These are phyloP conservation scores for Dissostichus mawsoni DNA, from an alignment of 2,113 vertebrate species.

Conservation along the genomic window DNA sequence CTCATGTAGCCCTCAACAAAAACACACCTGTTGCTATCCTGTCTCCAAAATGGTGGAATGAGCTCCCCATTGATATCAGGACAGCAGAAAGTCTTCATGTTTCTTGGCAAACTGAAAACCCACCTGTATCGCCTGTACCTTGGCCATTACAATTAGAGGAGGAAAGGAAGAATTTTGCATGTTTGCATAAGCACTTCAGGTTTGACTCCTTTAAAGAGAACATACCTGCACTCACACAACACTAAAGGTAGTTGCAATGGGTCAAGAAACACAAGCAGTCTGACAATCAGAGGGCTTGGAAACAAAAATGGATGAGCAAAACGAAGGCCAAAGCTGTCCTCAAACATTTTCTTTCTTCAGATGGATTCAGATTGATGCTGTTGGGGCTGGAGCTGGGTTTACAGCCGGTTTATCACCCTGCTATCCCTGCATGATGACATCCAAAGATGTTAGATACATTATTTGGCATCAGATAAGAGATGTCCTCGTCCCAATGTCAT, in stretches of 20 bases:
- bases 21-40: too few species aligned
- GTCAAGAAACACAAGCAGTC: not conserved
- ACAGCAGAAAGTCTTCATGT: too few species aligned
- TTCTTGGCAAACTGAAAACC: too few species aligned
- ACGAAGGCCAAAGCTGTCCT: constrained; percentile 1
- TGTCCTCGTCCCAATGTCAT: constrained; percentile 40
- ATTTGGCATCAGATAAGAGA: constrained; percentile 44
- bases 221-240: too few species aligned
- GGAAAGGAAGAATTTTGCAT: too few species aligned
- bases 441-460: constrained; percentile 34
- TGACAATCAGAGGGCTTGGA: not conserved
- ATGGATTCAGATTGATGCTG: not conserved
- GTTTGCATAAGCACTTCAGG: too few species aligned
- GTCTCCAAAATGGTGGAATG: too few species aligned
- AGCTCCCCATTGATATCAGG: too few species aligned
- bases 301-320: not conserved
- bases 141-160: too few species aligned
- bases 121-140: too few species aligned
- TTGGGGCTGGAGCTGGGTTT: not conserved
- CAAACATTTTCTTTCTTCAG: constrained; percentile 5
- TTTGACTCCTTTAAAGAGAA: too few species aligned
- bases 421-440: constrained; percentile 35
- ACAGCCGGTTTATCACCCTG: constrained; percentile 27
- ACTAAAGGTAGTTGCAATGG: not conserved
- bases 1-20: too few species aligned